Conservation (phyloP, 2,797 vertebrate species). For the Telmatherina bonti region DNA sequence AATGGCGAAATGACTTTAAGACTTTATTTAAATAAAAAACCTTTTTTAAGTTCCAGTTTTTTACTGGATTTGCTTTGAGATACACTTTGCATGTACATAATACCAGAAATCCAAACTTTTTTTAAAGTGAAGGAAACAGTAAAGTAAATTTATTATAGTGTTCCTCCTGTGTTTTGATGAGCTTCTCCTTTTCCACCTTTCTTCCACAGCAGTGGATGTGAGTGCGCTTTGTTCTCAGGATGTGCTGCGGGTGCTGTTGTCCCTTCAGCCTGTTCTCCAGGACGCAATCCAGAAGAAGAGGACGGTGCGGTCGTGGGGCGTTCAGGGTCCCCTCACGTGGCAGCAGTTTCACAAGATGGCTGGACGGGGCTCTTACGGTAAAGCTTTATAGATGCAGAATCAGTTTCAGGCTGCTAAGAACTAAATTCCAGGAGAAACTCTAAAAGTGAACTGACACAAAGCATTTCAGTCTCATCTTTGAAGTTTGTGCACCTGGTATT, state of each 20-base stretch:
- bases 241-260: constrained; percentile 95
- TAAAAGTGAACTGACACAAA: background rate
- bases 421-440: background rate
- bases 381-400: constrained; percentile 30
- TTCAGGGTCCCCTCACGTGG: constrained; percentile 98
- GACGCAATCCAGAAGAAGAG: constrained; percentile 99
- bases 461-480: background rate
- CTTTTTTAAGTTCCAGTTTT: too few species aligned
- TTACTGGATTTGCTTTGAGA: too few species aligned
- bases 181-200: background rate
- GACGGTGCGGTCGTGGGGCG: constrained; percentile 96
- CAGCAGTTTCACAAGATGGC: constrained; percentile 99
- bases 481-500: constrained; percentile 18
- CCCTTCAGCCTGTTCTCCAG: constrained; percentile 97
- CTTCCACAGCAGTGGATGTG: constrained; percentile 86
- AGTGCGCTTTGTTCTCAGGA: constrained; percentile 98
- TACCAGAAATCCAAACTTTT: background rate
- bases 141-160: background rate
- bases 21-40: too few species aligned
- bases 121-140: background rate
- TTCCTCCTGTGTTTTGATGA: background rate
- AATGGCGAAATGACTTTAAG: background rate
- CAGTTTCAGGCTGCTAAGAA: background rate
- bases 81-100: too few species aligned
- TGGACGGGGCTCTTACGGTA: constrained; percentile 98